Conservation (phyloP, 2,113 vertebrate species). For the Cololabis saira region DNA sequence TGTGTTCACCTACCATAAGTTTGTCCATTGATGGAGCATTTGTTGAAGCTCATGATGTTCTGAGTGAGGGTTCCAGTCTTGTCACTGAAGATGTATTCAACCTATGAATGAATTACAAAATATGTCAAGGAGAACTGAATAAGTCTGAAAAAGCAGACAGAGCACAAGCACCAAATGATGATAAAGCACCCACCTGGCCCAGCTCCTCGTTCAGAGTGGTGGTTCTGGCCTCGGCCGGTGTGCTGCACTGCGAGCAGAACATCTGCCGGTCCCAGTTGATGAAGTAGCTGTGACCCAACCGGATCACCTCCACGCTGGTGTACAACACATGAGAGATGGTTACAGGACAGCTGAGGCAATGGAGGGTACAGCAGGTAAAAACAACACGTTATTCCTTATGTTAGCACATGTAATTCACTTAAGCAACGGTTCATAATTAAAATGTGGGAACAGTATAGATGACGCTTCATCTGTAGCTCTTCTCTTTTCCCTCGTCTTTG, state of each 20-base stretch:
- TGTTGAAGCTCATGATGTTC: conserved; percentile 96
- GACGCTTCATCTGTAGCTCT: no score
- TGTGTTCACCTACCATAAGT: conserved; percentile 82
- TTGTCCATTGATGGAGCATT: conserved; percentile 89
- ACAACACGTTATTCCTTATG: no score
- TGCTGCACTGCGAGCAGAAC: conserved; percentile 87
- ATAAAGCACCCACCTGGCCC: conserved; percentile 85
- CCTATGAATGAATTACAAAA: conserved; percentile 67
- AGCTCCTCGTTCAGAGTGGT: conserved; percentile 94
- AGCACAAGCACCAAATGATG: neutral
- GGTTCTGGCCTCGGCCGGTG: conserved; percentile 88
- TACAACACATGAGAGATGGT: conserved; percentile 3
- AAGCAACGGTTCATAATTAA: no score
- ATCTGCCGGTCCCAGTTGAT: conserved; percentile 97
- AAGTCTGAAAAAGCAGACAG: no score
- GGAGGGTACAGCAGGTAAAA: no score
- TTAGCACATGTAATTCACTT: no score
- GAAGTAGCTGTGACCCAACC: conserved; percentile 95
- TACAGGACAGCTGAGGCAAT: no score
- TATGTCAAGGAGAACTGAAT: no score
- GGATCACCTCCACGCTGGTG: conserved; percentile 93
- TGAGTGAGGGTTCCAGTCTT: conserved; percentile 95
- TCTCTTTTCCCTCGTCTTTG: no score
- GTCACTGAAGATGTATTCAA: conserved; percentile 95
- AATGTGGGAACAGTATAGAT: no score